phyloP scores from a whole-genome alignment of 2,797 vertebrate genomes.

The Enteromius fasciolatus region DNA sequence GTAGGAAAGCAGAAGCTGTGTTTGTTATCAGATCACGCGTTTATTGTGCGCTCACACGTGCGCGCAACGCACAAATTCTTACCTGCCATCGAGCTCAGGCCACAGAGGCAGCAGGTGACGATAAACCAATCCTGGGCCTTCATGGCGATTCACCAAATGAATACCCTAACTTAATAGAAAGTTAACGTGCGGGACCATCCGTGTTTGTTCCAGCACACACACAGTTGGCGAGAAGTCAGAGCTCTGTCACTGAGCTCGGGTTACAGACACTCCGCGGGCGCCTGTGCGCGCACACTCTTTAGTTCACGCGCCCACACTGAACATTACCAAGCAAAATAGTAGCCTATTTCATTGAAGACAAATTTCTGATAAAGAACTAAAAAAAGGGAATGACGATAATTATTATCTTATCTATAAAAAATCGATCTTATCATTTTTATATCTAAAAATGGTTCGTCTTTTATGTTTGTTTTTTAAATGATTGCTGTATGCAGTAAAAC shows the following conservation, averaged over 20 bases:
- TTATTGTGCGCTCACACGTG: not conserved
- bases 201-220: conserved; percentile 31
- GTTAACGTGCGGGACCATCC: conserved; percentile 2
- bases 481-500: not conserved
- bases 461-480: not conserved
- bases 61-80: conserved; percentile 57
- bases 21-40: not conserved
- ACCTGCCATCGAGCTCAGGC: conserved; percentile 71
- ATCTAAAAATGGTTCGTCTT: not conserved
- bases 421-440: too few species aligned
- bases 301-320: not conserved
- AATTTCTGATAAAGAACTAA: not conserved
- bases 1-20: not conserved
- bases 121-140: conserved; percentile 67
- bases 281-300: not conserved
- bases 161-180: conserved; percentile 24
- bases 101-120: conserved; percentile 67
- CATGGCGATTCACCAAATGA: conserved; percentile 63
- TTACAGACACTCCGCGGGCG: conserved; percentile 64
- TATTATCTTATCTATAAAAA: too few species aligned
- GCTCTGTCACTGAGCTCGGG: conserved; percentile 67
- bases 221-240: not conserved
- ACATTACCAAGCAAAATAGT: not conserved
- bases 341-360: not conserved
- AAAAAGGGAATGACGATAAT: not conserved